phyloP scores from a whole-genome alignment of 2,113 vertebrate genomes.

The Sminthopsis crassicaudata region DNA sequence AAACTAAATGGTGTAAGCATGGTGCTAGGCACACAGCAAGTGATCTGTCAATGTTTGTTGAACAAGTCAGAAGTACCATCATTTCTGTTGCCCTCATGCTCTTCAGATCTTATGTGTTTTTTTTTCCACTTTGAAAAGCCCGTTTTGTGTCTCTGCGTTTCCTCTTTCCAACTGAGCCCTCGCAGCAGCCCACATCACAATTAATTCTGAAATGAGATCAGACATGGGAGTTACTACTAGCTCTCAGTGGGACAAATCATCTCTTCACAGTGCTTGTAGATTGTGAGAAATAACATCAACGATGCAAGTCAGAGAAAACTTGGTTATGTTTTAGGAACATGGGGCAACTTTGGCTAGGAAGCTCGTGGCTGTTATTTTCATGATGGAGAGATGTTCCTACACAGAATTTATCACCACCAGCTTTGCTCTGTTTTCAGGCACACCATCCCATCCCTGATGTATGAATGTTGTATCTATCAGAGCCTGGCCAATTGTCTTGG shows the following conservation, averaged over 20 bases:
- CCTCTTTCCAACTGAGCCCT: conserved; percentile 44
- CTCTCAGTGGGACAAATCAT: conserved; percentile 56
- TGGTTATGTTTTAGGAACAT: not conserved
- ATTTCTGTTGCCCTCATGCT: not conserved
- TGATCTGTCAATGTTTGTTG: not conserved
- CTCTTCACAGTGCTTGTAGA: conserved; percentile 16
- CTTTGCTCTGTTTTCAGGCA: conserved; percentile 61
- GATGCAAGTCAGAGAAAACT: not conserved
- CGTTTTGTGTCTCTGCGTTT: conserved; percentile 41
- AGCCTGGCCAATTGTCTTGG: conserved; percentile 54
- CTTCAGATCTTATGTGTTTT: not conserved
- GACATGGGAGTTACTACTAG: conserved; percentile 55
- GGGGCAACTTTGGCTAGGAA: not conserved
- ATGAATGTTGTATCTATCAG: conserved; percentile 10
- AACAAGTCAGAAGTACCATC: not conserved
- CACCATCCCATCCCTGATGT: conserved; percentile 20
- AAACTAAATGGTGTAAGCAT: not conserved
- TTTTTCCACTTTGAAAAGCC: conserved; percentile 61
- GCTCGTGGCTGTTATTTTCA: not conserved
- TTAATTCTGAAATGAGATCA: conserved; percentile 74
- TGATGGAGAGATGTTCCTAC: not conserved
- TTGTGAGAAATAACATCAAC: conserved; percentile 28
- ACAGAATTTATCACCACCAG: conserved; percentile 18
- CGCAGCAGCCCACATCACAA: conserved; percentile 47
- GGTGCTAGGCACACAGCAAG: not conserved